Conservation (phyloP, 2,113 vertebrate species). For the Vimba vimba region DNA sequence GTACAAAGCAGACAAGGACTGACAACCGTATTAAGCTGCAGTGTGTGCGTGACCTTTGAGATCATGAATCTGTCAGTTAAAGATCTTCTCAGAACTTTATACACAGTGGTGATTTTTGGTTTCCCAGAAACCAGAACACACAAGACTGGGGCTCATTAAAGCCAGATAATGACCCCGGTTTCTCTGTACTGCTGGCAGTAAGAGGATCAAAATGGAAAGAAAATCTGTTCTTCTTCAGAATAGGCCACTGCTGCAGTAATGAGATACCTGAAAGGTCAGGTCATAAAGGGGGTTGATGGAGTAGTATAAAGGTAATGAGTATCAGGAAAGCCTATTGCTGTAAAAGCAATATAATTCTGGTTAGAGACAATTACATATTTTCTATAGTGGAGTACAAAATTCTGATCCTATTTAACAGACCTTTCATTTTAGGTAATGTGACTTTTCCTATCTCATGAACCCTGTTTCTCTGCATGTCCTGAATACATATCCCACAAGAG, state of each 20-base stretch:
- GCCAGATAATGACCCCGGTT: constrained; percentile 19
- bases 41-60: neutral
- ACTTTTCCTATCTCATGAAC: neutral
- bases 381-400: neutral
- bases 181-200: constrained; percentile 18
- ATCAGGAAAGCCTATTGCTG: neutral
- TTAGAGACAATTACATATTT: constrained; percentile 7
- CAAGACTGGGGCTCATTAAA: constrained; percentile 29
- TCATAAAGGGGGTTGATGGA: constrained; percentile 20
- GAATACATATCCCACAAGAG: neutral
- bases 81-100: constrained; percentile 9
- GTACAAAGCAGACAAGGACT: neutral
- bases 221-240: constrained; percentile 35
- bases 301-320: constrained; percentile 21
- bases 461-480: neutral
- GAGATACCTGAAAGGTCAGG: constrained; percentile 34
- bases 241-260: neutral
- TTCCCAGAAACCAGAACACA: constrained; percentile 35
- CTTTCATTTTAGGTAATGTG: neutral
- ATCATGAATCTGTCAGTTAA: neutral
- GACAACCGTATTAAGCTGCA: neutral
- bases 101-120: constrained; percentile 5
- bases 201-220: constrained; percentile 38
- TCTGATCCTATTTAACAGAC: neutral
- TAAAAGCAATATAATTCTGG: neutral